These are phyloP conservation scores for Vidua macroura DNA, from an alignment of 2,113 vertebrate genomes.

Conservation along the genomic window DNA sequence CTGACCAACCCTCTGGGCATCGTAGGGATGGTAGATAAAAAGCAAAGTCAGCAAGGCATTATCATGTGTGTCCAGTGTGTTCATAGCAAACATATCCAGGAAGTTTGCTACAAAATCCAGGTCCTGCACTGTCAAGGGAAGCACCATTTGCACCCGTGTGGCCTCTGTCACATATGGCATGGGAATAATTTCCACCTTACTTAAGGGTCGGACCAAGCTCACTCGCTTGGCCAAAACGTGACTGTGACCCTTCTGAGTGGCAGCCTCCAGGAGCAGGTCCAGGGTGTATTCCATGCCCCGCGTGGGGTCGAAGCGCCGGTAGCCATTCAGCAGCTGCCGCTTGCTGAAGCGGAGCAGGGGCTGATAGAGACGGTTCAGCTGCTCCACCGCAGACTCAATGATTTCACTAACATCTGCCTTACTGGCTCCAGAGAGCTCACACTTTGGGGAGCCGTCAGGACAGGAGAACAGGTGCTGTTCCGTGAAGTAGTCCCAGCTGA, in stretches of 20 bases:
- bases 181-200: constrained; percentile 91
- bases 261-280: constrained; percentile 89
- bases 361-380: constrained; percentile 87
- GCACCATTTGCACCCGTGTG: constrained; percentile 89
- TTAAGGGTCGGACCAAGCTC: constrained; percentile 86
- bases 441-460: constrained; percentile 87
- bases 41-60: constrained; percentile 89
- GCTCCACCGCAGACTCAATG: constrained; percentile 84
- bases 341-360: constrained; percentile 90
- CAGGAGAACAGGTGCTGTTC: constrained; percentile 93
- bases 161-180: constrained; percentile 97
- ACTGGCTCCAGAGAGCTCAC: constrained; percentile 86
- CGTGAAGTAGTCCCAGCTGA: constrained; percentile 97
- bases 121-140: constrained; percentile 85
- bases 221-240: constrained; percentile 86
- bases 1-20: constrained; percentile 85
- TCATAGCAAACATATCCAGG: constrained; percentile 89
- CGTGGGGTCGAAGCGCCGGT: constrained; percentile 91
- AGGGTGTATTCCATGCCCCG: constrained; percentile 94
- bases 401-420: constrained; percentile 81
- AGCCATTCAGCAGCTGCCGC: constrained; percentile 87
- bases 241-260: constrained; percentile 89
- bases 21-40: constrained; percentile 88
- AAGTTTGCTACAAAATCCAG: constrained; percentile 84
- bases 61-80: constrained; percentile 86